Evolutionary conservation across 2,113 vertebrate genomes (phyloP).

Genomic region (Mobula birostris): DNA sequence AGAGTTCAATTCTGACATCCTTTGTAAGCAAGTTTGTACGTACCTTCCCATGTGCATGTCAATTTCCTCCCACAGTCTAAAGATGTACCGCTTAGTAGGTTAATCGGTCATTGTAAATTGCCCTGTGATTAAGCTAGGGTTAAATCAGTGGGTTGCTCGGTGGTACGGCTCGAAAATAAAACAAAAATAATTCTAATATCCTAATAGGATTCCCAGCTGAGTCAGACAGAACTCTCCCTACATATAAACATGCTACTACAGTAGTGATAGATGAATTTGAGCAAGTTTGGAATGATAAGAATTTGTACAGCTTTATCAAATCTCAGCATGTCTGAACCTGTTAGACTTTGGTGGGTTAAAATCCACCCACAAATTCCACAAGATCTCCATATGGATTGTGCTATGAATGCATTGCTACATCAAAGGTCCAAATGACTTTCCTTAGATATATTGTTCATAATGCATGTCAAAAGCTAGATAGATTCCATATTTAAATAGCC

Average conservation of each 20-base stretch:
- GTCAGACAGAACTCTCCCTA: no score
- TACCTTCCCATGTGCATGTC: no score
- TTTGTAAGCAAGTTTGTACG: no score
- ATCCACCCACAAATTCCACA: neutral
- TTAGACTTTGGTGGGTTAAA: neutral
- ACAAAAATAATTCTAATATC: no score
- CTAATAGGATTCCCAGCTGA: no score
- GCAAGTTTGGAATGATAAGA: neutral
- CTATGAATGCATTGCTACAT: neutral
- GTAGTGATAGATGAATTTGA: neutral
- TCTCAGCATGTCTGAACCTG: neutral
- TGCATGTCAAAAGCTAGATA: neutral
- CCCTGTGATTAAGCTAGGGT: no score
- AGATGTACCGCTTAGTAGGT: no score
- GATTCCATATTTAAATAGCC: neutral
- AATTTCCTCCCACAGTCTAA: no score
- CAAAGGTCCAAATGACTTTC: neutral
- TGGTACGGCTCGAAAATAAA: no score
- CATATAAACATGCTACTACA: neutral
- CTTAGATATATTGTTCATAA: neutral
- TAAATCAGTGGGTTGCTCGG: no score
- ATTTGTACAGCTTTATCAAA: neutral
- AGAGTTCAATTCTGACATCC: no score
- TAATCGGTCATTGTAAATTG: no score
- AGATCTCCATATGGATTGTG: neutral